Conservation (phyloP, 2,888 invertebrate genomes). For the Leucophenga montana region DNA sequence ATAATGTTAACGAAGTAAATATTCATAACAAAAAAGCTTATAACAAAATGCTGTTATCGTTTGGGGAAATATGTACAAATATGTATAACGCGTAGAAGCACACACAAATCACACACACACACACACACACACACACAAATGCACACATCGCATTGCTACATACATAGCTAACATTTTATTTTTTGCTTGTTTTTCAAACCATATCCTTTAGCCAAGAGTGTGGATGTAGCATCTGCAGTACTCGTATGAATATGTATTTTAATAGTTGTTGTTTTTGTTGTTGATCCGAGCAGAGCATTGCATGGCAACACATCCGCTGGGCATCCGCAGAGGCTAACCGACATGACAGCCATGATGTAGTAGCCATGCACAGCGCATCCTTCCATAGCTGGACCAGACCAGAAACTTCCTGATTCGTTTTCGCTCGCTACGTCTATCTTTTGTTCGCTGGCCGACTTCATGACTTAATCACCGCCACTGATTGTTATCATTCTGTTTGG, state of each 20-base stretch:
- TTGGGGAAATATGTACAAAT: constrained; percentile 5
- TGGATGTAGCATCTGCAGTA: not conserved
- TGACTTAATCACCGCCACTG: constrained; percentile 50
- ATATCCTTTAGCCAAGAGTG: too few species aligned
- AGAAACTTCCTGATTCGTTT: not conserved
- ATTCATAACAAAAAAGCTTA: constrained; percentile 13
- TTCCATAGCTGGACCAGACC: not conserved
- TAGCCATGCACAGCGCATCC: not conserved
- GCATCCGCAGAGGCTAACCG: constrained; percentile 30
- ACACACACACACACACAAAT: too few species aligned
- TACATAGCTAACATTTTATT: not conserved
- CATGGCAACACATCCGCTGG: constrained; percentile 27
- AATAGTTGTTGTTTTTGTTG: constrained; percentile 2
- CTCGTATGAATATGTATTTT: not conserved
- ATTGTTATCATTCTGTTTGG: constrained; percentile 36
- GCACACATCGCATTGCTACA: not conserved
- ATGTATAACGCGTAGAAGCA: too few species aligned
- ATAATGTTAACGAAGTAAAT: constrained; percentile 18
- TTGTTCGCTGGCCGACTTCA: constrained; percentile 23
- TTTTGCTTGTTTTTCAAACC: not conserved
- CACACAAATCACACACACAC: too few species aligned
- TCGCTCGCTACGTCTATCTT: not conserved
- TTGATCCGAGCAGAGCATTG: not conserved
- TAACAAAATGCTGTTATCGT: constrained; percentile 12
- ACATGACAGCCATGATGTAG: constrained; percentile 25